Evolutionary conservation across 2,888 invertebrate genomes (phyloP).

Genomic region (Crepidodera aurea): DNA sequence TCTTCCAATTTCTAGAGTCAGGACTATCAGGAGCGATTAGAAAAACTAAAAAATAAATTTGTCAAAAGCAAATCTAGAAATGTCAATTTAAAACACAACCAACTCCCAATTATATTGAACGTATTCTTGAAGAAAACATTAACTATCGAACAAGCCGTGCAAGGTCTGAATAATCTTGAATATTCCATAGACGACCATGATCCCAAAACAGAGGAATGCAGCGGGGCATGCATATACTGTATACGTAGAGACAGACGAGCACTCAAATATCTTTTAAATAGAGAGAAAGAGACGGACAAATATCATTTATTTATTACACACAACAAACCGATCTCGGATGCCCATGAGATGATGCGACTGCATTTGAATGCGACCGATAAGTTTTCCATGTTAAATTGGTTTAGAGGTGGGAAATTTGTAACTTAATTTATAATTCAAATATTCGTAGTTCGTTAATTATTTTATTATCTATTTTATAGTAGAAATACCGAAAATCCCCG

Average conservation of each 20-base stretch:
- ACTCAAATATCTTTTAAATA: neutral
- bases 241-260: constrained; percentile 17
- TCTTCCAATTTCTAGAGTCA: too few species aligned
- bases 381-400: constrained; percentile 22
- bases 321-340: constrained; percentile 23
- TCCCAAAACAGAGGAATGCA: constrained; percentile 47
- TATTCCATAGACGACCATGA: constrained; percentile 44
- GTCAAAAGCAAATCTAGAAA: too few species aligned
- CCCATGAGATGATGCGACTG: constrained; percentile 28
- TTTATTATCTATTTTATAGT: too few species aligned
- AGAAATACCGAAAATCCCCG: too few species aligned
- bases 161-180: constrained; percentile 38
- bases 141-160: constrained; percentile 6
- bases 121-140: too few species aligned
- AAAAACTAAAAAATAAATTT: too few species aligned
- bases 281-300: constrained; percentile 19
- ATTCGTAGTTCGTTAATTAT: too few species aligned
- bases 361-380: constrained; percentile 30
- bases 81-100: too few species aligned
- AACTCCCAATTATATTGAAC: too few species aligned
- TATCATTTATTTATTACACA: constrained; percentile 28
- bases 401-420: constrained; percentile 1
- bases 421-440: neutral
- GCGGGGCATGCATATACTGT: constrained; percentile 40
- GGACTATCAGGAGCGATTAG: too few species aligned